These are phyloP conservation scores for Bombyx mandarina DNA, from an alignment of 1,140 invertebrate species.

Conservation along the genomic window DNA sequence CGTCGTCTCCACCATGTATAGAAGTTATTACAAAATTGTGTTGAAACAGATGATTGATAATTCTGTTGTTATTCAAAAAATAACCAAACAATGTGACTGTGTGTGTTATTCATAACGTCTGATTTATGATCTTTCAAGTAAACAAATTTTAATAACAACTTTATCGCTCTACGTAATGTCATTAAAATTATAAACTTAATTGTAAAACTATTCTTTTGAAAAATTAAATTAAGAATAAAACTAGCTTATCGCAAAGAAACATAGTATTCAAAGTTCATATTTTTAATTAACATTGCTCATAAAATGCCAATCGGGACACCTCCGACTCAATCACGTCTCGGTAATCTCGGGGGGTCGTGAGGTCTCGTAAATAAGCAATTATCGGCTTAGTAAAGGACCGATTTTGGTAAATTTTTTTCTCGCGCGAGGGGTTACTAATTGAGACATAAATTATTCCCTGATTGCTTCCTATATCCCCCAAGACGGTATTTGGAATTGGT, in stretches of 20 bases:
- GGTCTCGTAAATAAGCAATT: slow-evolving; percentile 32
- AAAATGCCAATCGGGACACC: slow-evolving; percentile 12
- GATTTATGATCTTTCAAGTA: no score
- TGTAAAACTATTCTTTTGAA: no score
- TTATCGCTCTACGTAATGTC: no score
- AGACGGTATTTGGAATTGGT: slow-evolving; percentile 15
- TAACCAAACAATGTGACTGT: no score
- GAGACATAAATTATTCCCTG: slow-evolving; percentile 30
- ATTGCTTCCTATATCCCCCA: slow-evolving; percentile 19
- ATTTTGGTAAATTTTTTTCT: slow-evolving; percentile 19
- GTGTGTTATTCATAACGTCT: no score
- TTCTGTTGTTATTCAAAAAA: no score
- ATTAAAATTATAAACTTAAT: no score
- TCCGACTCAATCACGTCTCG: slow-evolving; percentile 12
- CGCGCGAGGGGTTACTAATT: slow-evolving; percentile 20
- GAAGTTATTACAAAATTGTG: no score
- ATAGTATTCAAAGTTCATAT: slow-evolving; percentile 5
- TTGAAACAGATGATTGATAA: no score
- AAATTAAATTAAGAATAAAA: no score
- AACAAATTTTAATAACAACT: no score
- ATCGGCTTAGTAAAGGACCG: slow-evolving; percentile 16
- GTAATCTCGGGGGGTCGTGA: not conserved
- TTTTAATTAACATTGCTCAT: slow-evolving; percentile 13
- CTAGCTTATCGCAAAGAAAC: not conserved
- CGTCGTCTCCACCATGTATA: no score